These are phyloP conservation scores for Stomorhina lunata DNA, from an alignment of 2,888 invertebrate species.

Conservation along the genomic window DNA sequence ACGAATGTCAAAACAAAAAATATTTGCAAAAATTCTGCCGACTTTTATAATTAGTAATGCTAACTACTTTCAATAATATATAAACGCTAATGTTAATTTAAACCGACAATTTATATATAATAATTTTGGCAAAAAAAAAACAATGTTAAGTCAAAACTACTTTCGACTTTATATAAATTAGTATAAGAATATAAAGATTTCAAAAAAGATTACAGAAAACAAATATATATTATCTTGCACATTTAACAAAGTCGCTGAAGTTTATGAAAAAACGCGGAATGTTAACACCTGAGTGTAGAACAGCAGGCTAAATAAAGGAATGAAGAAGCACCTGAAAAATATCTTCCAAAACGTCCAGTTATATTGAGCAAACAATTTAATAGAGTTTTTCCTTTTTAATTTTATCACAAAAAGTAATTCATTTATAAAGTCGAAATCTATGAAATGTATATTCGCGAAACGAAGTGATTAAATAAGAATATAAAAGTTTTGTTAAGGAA, in stretches of 20 bases:
- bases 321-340: constrained; percentile 61
- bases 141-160: too few species aligned
- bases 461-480: constrained; percentile 38
- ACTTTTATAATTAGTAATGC: too few species aligned
- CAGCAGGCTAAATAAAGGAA: constrained; percentile 44
- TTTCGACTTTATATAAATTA: too few species aligned
- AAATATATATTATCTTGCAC: too few species aligned
- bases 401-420: constrained; percentile 2
- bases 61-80: too few species aligned
- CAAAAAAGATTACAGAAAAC: too few species aligned
- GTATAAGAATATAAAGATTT: too few species aligned
- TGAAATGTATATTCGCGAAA: not conserved
- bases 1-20: constrained; percentile 56
- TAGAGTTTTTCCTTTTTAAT: not conserved
- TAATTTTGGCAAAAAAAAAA: too few species aligned
- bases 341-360: constrained; percentile 59
- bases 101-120: too few species aligned
- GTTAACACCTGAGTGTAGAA: constrained; percentile 21
- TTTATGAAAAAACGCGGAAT: not conserved
- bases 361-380: constrained; percentile 38
- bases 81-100: too few species aligned
- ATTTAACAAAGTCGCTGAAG: constrained; percentile 7
- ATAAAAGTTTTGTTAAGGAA: constrained; percentile 8
- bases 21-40: constrained; percentile 51
- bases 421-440: not conserved